A percentile compares a stretch with the other conserved stretches of the same genome.
These are phyloP conservation scores for Hapalemur alaotrensis DNA, from an alignment of 2,797 vertebrate genomes.

Conservation along the genomic window DNA sequence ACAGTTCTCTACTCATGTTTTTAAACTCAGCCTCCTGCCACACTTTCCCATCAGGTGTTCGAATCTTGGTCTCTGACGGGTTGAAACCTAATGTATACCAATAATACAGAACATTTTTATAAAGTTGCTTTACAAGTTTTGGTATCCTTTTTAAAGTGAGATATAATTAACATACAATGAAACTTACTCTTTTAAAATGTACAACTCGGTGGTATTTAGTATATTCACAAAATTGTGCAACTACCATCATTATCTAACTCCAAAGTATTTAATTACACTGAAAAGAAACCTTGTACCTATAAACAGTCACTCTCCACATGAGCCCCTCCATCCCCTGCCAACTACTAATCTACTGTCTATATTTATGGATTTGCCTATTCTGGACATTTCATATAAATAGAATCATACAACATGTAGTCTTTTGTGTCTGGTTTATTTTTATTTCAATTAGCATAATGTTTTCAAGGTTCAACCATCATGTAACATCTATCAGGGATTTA, in stretches of 20 bases:
- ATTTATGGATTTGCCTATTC: neutral
- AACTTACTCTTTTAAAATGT: neutral
- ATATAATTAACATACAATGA: conserved; percentile 9
- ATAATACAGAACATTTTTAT: conserved; percentile 66
- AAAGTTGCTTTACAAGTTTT: conserved; percentile 19
- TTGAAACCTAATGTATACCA: conserved; percentile 91
- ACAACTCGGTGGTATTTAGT: neutral
- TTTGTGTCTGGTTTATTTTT: neutral
- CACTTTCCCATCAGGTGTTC: conserved; percentile 90
- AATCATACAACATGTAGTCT: neutral
- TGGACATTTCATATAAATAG: neutral
- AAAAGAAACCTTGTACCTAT: neutral
- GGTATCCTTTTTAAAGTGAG: neutral
- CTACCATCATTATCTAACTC: neutral
- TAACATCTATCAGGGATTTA: neutral
- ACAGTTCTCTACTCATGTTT: conserved; percentile 88
- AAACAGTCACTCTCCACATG: neutral
- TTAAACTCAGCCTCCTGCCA: conserved; percentile 91
- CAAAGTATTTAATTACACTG: neutral
- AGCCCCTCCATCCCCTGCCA: neutral
- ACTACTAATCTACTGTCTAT: neutral
- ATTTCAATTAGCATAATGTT: neutral
- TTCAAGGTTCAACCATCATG: neutral
- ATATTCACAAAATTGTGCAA: neutral
- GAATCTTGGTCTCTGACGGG: conserved; percentile 91